A percentile compares a stretch with the other conserved stretches of the same genome.
Conservation (phyloP, 2,888 invertebrate species). For the Pediacus dermestoides region DNA sequence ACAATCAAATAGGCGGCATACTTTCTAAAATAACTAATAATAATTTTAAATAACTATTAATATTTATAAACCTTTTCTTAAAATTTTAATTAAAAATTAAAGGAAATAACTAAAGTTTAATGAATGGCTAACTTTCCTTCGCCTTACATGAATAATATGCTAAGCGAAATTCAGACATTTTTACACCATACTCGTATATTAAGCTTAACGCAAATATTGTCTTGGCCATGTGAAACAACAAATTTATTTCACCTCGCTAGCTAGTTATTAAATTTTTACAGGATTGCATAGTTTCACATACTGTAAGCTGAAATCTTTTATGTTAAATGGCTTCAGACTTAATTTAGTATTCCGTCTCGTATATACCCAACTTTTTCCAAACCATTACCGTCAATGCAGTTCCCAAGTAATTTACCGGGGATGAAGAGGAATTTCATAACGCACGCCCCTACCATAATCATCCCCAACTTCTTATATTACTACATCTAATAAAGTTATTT, state of each 20-base stretch:
- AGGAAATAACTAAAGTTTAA: too few species aligned
- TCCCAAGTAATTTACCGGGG: conserved; percentile 35
- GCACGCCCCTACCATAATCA: conserved; percentile 9
- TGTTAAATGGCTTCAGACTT: conserved; percentile 13
- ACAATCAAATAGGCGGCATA: too few species aligned
- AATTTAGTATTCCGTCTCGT: conserved; percentile 15
- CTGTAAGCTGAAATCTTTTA: conserved; percentile 14
- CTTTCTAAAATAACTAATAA: too few species aligned
- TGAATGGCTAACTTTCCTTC: too few species aligned
- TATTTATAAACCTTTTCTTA: too few species aligned
- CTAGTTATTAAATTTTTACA: conserved; percentile 14
- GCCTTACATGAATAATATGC: too few species aligned
- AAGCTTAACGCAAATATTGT: too few species aligned
- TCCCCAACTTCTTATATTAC: conserved; percentile 4
- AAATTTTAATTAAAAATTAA: too few species aligned
- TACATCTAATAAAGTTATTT: conserved; percentile 2
- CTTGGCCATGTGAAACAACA: conserved; percentile 4
- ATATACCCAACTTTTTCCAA: conserved; percentile 15
- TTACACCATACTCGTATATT: too few species aligned
- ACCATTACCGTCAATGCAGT: conserved; percentile 17
- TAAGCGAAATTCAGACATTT: conserved; percentile 1
- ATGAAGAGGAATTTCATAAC: conserved; percentile 15
- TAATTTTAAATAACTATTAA: too few species aligned
- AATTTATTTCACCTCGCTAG: neutral
- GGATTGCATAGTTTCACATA: conserved; percentile 7